phyloP scores from a whole-genome alignment of 1,140 invertebrate genomes.

The Megalonaias nervosa region DNA sequence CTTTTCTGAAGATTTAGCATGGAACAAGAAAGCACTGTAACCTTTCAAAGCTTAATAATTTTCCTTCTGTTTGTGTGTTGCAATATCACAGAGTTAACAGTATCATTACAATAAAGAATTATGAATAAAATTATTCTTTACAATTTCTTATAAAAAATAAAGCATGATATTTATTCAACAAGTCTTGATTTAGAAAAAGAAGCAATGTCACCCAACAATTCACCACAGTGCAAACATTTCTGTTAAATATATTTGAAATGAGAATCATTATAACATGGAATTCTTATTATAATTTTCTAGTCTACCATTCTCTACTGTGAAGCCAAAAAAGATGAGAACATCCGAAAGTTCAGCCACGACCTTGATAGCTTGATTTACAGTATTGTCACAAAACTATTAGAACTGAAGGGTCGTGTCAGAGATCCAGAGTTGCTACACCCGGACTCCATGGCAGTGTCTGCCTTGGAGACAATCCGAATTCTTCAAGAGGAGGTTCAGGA shows the following conservation, averaged over 20 bases:
- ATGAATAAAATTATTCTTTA: no score
- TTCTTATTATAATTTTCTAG: conserved; percentile 41
- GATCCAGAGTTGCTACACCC: conserved; percentile 65
- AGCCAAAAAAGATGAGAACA: conserved; percentile 72
- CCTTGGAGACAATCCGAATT: conserved; percentile 63
- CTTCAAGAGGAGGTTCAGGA: conserved; percentile 64
- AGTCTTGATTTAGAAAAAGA: not conserved
- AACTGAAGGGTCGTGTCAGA: conserved; percentile 62
- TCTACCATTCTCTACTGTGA: conserved; percentile 69
- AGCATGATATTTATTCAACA: not conserved
- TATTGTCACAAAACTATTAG: conserved; percentile 61
- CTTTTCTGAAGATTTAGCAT: no score
- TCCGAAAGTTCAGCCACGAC: conserved; percentile 68
- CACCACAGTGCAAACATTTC: not conserved
- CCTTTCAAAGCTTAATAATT: no score
- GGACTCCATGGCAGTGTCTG: conserved; percentile 63
- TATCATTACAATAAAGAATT: no score
- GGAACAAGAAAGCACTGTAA: no score
- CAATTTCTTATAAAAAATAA: not conserved
- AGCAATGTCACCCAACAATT: not conserved
- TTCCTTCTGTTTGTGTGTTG: no score
- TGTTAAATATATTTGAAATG: no score
- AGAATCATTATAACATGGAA: not conserved
- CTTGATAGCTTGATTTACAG: conserved; percentile 64
- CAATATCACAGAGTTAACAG: no score